phyloP scores from a whole-genome alignment of 1,140 invertebrate genomes.

The Heliothis virescens region DNA sequence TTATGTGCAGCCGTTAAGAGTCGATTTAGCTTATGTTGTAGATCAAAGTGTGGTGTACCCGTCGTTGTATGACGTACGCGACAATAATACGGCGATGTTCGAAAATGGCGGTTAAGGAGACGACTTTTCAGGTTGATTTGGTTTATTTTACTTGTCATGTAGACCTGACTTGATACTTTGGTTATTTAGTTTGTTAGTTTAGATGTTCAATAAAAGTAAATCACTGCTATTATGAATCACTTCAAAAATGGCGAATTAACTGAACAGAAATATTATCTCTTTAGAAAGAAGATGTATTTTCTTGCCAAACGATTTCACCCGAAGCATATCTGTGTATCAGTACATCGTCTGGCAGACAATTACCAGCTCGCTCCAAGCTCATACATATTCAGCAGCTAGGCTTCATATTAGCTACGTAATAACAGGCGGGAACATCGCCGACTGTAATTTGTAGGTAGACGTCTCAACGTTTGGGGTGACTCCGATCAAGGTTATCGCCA shows the following conservation, averaged over 20 bases:
- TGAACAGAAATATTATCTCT: too few relatives aligned
- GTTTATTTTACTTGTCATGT: not conserved
- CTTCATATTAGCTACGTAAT: constrained; percentile 32
- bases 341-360: not conserved
- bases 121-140: constrained; percentile 33
- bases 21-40: constrained; percentile 56
- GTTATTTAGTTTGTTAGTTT: too few relatives aligned
- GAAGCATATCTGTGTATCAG: not conserved
- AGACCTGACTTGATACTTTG: not conserved
- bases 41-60: constrained; percentile 72
- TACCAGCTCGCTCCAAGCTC: constrained; percentile 32
- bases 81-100: constrained; percentile 75
- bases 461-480: not conserved
- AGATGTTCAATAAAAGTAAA: too few relatives aligned
- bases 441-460: constrained; percentile 33
- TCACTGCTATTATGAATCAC: too few relatives aligned
- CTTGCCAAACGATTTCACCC: not conserved
- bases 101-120: constrained; percentile 72
- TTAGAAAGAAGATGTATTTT: not conserved
- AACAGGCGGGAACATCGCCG: not conserved
- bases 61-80: constrained; percentile 75
- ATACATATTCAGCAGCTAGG: constrained; percentile 30
- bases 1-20: constrained; percentile 53
- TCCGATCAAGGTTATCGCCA: not conserved
- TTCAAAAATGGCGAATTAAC: too few relatives aligned